phyloP scores from a whole-genome alignment of 2,797 vertebrate species.

The Vespertilio murinus region DNA sequence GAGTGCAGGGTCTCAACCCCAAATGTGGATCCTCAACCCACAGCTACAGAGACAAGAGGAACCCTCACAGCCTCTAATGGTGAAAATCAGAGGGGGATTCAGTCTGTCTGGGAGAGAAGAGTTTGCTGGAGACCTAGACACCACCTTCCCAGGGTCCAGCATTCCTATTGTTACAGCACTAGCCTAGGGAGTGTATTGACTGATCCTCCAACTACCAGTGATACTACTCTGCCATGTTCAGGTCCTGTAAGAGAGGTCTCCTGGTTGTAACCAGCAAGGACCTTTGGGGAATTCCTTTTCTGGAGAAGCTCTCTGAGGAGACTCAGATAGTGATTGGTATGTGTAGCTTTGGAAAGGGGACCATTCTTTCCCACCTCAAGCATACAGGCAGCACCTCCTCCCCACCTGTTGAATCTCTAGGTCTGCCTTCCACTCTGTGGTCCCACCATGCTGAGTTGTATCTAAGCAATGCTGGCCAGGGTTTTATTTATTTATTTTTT shows the following conservation, averaged over 20 bases:
- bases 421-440: background rate
- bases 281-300: background rate
- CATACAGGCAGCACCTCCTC: background rate
- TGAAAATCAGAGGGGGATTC: background rate
- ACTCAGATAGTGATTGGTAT: background rate
- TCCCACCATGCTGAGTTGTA: background rate
- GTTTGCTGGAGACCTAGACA: background rate
- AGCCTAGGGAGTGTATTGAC: background rate
- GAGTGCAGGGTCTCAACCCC: background rate
- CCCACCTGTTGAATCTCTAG: background rate
- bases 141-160: background rate
- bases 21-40: background rate
- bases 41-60: background rate
- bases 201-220: background rate
- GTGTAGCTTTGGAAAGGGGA: background rate
- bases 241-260: background rate
- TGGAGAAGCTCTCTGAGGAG: background rate
- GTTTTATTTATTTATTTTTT: background rate
- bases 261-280: background rate
- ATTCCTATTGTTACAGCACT: background rate
- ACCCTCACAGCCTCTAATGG: background rate
- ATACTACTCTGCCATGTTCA: background rate
- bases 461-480: no score
- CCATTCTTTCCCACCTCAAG: background rate
- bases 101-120: background rate